Base-by-base conservation (phyloP, 2,797 vertebrate genomes). In the Siniperca obscura region DNA sequence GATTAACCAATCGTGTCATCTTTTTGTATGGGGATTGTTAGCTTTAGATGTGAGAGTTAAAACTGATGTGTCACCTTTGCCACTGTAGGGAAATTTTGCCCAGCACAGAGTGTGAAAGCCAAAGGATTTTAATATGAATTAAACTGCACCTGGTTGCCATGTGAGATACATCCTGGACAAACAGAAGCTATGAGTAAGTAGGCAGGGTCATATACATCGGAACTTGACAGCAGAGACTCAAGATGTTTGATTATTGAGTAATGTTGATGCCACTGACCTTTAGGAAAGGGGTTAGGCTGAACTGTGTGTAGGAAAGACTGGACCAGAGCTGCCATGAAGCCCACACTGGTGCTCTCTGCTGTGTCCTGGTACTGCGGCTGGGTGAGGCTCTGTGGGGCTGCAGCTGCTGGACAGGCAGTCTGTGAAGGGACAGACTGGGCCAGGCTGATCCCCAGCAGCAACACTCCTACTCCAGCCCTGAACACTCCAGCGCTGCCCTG, bases 251-350 rank as follows among this genome's bases (percentile, higher is more conserved):
- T 69, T 7, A 25, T 2, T 82, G 64, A 53, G n/a, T 36, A 27
- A 38, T 5, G 16, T 2, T 13, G 22, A 44, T 27, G 34, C 59
- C 16, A 92, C 97, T 90, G 83, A 97, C 97, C 96, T 93, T 48
- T 0, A 21, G 97, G 97, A 86, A 98, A 96, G 1, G 84, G 21
- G 0, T 95, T 95, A 27, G 96, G 95, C 92, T 98, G 97, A 67
- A 98, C 95, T 5, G 95, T 87, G 76, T 73, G 50, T 72, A 98
- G 94, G 89, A 97, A 98, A 34, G 94, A 95, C 1, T 95, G 94
- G 22, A 95, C 95, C 76, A 96, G 89, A 17, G 67, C 10, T 22
- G 92, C 79, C 87, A 97, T 84, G 50, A 95, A 96, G 4, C 78
- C 76, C 64, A 46, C 78, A 7, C 83, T 72, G 19, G 2, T 7